Conservation (phyloP, 2,797 vertebrate genomes). For the Rhincodon typus region DNA sequence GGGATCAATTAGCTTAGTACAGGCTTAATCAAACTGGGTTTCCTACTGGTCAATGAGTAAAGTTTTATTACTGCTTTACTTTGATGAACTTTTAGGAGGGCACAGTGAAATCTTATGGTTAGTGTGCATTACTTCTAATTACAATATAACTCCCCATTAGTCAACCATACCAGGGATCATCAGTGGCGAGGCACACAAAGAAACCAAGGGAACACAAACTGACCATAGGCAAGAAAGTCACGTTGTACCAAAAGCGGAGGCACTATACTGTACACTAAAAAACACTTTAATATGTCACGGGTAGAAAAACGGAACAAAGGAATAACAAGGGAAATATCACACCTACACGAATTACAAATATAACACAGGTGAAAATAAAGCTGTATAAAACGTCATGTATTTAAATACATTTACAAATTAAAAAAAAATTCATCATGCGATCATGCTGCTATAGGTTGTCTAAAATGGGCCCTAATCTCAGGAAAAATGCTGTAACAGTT, state of each 20-base stretch:
- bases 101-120: neutral
- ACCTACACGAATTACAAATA: constrained; percentile 38
- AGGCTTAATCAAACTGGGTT: neutral
- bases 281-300: constrained; percentile 38
- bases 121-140: neutral
- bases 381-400: constrained; percentile 38
- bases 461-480: constrained; percentile 38
- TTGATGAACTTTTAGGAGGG: neutral
- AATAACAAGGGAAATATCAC: constrained; percentile 38
- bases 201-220: constrained; percentile 34
- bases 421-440: constrained; percentile 38
- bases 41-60: neutral
- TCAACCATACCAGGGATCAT: constrained; percentile 7
- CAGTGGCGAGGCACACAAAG: constrained; percentile 30
- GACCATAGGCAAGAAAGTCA: constrained; percentile 31
- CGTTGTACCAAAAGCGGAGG: constrained; percentile 33
- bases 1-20: neutral
- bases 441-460: no score
- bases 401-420: constrained; percentile 39
- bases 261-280: constrained; percentile 38
- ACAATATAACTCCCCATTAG: neutral
- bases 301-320: constrained; percentile 38
- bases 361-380: constrained; percentile 38
- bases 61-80: neutral
- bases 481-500: constrained; percentile 37